A percentile compares a stretch with the other conserved stretches of the same genome.
Evolutionary conservation across 2,888 invertebrate species (phyloP).

Genomic region (Melangyna quadrimaculata): DNA sequence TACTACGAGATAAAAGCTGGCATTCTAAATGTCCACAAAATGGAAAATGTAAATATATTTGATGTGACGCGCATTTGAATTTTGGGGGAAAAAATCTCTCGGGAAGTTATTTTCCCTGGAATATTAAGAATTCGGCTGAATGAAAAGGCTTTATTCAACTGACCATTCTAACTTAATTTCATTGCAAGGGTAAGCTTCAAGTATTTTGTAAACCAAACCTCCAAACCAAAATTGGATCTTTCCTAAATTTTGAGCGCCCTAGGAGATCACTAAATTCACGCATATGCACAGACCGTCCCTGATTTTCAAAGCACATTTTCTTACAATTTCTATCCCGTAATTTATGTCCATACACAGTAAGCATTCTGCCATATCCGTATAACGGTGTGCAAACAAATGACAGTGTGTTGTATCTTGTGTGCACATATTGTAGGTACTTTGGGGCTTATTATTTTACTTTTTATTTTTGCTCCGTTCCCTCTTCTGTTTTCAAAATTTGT

Average conservation of each 20-base stretch:
- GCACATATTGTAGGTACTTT: constrained; percentile 3
- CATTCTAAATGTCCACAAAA: too few relatives aligned
- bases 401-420: constrained; percentile 40
- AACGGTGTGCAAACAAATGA: constrained; percentile 37
- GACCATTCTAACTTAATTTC: too few relatives aligned
- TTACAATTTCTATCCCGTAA: constrained; percentile 28
- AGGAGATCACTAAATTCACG: not conserved
- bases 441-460: constrained; percentile 37
- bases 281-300: not conserved
- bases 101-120: too few relatives aligned
- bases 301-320: not conserved
- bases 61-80: too few relatives aligned
- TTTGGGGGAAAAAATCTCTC: too few relatives aligned
- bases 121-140: too few relatives aligned
- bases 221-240: not conserved
- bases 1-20: too few relatives aligned
- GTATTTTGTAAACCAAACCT: not conserved
- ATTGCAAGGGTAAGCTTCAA: too few relatives aligned
- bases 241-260: not conserved
- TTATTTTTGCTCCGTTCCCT: not conserved
- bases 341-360: constrained; percentile 22
- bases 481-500: not conserved
- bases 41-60: too few relatives aligned
- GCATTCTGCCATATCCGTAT: constrained; percentile 13
- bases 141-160: too few relatives aligned